Percentiles rank a stretch among this genome's conserved stretches.
These are phyloP conservation scores for Cephalopholis sonnerati DNA, from an alignment of 2,113 vertebrate genomes.

Conservation along the genomic window DNA sequence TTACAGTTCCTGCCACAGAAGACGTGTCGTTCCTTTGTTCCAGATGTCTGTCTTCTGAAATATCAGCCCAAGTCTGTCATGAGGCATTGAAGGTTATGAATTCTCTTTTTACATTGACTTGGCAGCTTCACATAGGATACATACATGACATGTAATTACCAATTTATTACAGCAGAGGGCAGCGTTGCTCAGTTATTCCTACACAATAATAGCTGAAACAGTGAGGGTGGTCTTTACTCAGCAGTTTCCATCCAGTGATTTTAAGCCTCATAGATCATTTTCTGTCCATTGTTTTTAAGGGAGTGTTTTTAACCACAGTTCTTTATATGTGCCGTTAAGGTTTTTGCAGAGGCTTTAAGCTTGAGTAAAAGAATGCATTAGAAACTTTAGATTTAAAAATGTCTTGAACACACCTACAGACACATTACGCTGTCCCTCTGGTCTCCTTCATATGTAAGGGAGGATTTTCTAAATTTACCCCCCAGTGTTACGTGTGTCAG, in stretches of 20 bases:
- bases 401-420: background rate
- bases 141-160: background rate
- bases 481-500: slow-evolving; percentile 21
- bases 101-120: background rate
- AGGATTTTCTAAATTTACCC: slow-evolving; percentile 56
- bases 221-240: too few species aligned
- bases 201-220: background rate
- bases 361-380: too few species aligned
- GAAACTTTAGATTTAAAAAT: too few species aligned
- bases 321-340: too few species aligned
- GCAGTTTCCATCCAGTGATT: background rate
- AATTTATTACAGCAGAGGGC: slow-evolving; percentile 43
- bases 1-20: slow-evolving; percentile 57
- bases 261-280: background rate
- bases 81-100: background rate
- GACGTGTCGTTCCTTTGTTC: slow-evolving; percentile 21
- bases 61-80: background rate
- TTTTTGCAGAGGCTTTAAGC: too few species aligned
- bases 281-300: too few species aligned
- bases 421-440: background rate
- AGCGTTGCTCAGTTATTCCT: slow-evolving; percentile 26
- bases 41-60: slow-evolving; percentile 13
- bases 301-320: too few species aligned
- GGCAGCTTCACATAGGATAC: background rate
- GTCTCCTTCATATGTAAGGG: background rate